Percentiles rank a stretch among this genome's conserved stretches.
phyloP scores from a whole-genome alignment of 2,797 vertebrate species.

The Pristis pectinata region DNA sequence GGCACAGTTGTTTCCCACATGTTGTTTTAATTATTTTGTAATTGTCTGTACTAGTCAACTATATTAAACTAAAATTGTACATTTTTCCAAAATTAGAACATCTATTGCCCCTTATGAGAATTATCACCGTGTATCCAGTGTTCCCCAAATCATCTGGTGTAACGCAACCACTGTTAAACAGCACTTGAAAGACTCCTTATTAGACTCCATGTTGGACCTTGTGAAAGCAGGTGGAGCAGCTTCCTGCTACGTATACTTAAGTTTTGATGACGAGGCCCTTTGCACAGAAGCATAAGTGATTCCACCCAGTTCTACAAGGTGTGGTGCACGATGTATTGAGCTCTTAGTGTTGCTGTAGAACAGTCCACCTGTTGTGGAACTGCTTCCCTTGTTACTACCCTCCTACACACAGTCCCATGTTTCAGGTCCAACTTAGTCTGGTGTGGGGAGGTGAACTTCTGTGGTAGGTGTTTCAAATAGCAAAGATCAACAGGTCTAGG shows the following conservation, averaged over 20 bases:
- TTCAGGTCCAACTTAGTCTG: neutral
- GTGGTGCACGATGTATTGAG: no score
- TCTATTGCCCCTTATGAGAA: neutral
- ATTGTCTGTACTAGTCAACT: neutral
- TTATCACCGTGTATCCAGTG: neutral
- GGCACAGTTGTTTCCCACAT: neutral
- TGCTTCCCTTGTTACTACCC: no score
- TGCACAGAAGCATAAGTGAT: no score
- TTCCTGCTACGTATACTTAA: neutral
- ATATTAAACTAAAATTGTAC: neutral
- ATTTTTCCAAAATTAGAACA: neutral
- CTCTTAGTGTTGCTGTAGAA: neutral
- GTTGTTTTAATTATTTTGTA: neutral
- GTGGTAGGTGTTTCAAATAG: neutral
- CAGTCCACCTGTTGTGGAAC: neutral
- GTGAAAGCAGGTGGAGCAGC: neutral
- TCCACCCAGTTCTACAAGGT: no score
- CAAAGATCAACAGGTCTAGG: neutral
- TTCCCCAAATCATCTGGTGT: neutral
- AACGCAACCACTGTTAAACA: neutral
- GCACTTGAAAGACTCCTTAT: neutral
- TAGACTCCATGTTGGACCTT: neutral
- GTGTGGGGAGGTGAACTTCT: neutral
- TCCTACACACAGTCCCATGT: neutral
- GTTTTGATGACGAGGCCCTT: neutral